Percentiles rank a stretch among this genome's conserved stretches.
Conservation (phyloP, 2,113 vertebrate genomes). For the Excalfactoria chinensis region DNA sequence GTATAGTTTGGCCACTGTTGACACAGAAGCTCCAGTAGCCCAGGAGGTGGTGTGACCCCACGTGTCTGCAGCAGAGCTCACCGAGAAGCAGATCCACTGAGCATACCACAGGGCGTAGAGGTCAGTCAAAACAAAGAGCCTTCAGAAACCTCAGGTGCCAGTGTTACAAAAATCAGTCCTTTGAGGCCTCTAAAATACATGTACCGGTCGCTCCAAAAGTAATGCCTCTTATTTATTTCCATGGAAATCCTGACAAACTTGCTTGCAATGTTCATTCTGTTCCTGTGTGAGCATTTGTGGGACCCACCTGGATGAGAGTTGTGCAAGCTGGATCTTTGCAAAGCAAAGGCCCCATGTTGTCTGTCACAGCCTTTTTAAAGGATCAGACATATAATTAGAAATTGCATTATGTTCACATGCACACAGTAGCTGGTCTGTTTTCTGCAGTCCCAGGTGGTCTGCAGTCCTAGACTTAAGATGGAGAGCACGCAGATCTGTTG, state of each 20-base stretch:
- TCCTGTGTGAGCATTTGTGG: no score
- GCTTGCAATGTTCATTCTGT: no score
- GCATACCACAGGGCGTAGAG: background rate
- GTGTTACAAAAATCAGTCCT: background rate
- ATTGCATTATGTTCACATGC: background rate
- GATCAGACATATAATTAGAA: background rate
- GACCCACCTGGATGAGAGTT: background rate
- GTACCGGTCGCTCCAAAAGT: no score
- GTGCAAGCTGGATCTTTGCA: background rate
- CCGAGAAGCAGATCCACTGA: background rate
- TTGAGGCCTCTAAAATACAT: background rate
- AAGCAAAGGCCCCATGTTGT: background rate
- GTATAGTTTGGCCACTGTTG: conserved; percentile 21
- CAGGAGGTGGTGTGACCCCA: background rate
- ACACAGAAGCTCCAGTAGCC: background rate
- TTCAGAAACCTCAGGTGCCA: background rate
- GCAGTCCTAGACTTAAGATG: background rate
- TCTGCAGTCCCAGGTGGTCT: background rate
- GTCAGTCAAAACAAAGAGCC: background rate
- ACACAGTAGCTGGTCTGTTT: background rate
- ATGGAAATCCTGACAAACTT: no score
- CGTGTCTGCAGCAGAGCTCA: background rate
- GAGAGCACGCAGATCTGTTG: background rate
- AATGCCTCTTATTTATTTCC: no score
- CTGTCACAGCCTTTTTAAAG: background rate